Evolutionary conservation across 1,140 invertebrate genomes (phyloP).

Genomic region (Trachymyrmex septentrionalis): DNA sequence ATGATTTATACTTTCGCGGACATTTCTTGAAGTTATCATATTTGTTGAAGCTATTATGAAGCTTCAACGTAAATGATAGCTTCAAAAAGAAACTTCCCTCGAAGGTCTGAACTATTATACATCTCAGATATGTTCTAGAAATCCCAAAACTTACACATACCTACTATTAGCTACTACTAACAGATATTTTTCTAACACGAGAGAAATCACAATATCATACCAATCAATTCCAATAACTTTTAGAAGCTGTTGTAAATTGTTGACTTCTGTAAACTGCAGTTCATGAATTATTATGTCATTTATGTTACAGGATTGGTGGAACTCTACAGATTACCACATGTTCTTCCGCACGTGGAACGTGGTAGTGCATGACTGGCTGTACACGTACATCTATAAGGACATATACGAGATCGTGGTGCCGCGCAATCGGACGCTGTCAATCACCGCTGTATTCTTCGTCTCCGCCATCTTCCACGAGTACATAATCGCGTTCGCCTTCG

Average conservation of each 20-base stretch:
- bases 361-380: conserved; percentile 97
- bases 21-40: no score
- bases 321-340: conserved; percentile 91
- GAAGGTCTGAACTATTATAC: no score
- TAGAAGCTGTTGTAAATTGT: background rate
- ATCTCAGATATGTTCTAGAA: no score
- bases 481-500: conserved; percentile 91
- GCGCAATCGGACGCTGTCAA: conserved; percentile 87
- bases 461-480: conserved; percentile 95
- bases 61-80: no score
- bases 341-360: conserved; percentile 98
- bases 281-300: background rate
- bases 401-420: conserved; percentile 88
- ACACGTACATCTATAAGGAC: conserved; percentile 96
- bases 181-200: background rate
- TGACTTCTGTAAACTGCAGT: background rate
- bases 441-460: conserved; percentile 88
- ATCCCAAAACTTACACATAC: no score
- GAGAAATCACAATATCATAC: background rate
- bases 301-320: conserved; percentile 96
- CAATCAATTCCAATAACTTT: background rate
- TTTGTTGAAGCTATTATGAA: no score
- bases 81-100: no score
- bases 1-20: no score
- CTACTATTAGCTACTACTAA: background rate